Percentiles rank a stretch among this genome's conserved stretches.
Evolutionary conservation across 2,797 vertebrate species (phyloP).

Genomic region (Cuculus canorus): DNA sequence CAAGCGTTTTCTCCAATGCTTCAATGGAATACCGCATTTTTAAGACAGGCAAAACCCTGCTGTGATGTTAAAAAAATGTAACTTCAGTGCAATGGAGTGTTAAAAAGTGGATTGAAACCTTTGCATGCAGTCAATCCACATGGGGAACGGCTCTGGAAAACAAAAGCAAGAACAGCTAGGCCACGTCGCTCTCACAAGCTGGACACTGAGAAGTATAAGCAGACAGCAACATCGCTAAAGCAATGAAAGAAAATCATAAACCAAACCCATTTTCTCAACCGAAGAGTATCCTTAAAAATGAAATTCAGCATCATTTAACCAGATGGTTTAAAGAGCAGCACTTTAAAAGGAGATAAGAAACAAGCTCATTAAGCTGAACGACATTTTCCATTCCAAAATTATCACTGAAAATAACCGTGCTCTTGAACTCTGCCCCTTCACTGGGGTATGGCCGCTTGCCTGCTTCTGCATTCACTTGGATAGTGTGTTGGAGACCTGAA

Average conservation of each 20-base stretch:
- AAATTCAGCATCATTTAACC: not conserved
- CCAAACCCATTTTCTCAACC: not conserved
- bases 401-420: constrained; percentile 49
- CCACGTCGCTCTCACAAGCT: not conserved
- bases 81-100: not conserved
- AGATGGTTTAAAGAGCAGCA: constrained; percentile 34
- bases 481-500: not conserved
- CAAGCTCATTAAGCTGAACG: constrained; percentile 57
- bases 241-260: not conserved
- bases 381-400: constrained; percentile 64
- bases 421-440: constrained; percentile 43
- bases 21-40: not conserved
- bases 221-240: not conserved
- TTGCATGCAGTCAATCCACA: not conserved
- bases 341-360: constrained; percentile 55
- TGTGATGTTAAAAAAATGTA: not conserved
- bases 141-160: not conserved
- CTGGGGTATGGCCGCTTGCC: not conserved
- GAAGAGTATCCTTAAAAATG: not conserved
- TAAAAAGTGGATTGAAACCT: not conserved
- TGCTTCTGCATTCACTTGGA: not conserved
- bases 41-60: not conserved
- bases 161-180: not conserved
- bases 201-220: not conserved
- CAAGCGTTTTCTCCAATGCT: not conserved